A percentile compares a stretch with the other conserved stretches of the same genome.
These are phyloP conservation scores for Camponotus floridanus DNA, from an alignment of 1,140 invertebrate genomes.

Conservation along the genomic window DNA sequence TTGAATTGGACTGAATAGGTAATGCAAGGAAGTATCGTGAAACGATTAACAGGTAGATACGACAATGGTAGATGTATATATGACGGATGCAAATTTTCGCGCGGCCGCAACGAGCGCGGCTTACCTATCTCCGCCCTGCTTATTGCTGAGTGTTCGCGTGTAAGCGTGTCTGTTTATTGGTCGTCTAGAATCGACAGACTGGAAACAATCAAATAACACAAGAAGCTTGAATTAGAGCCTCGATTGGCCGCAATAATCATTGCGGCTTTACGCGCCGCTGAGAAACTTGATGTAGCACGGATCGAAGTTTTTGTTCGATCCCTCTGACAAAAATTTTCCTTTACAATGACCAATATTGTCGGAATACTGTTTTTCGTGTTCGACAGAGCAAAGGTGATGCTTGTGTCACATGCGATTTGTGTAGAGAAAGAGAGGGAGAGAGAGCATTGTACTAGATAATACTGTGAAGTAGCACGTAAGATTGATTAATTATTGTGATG, in stretches of 20 bases:
- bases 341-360: conserved; percentile 42
- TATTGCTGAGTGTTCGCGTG: conserved; percentile 75
- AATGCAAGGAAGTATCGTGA: conserved; percentile 55
- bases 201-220: conserved; percentile 80
- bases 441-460: conserved; percentile 37
- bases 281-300: conserved; percentile 16
- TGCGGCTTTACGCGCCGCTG: conserved; percentile 21
- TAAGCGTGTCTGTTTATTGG: conserved; percentile 77
- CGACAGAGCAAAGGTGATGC: conserved; percentile 35
- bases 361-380: conserved; percentile 55
- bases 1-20: neutral
- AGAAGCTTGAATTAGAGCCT: conserved; percentile 63
- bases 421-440: conserved; percentile 5
- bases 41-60: conserved; percentile 66
- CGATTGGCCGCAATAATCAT: conserved; percentile 45
- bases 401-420: conserved; percentile 67
- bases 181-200: conserved; percentile 83
- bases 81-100: conserved; percentile 60
- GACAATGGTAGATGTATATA: conserved; percentile 68
- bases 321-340: conserved; percentile 38
- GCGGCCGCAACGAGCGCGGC: conserved; percentile 71
- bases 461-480: conserved; percentile 8
- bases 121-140: conserved; percentile 77
- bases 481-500: conserved; percentile 51
- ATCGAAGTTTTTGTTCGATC: conserved; percentile 47